phyloP scores from a whole-genome alignment of 2,888 invertebrate genomes.

The Eupithecia pulchellata region DNA sequence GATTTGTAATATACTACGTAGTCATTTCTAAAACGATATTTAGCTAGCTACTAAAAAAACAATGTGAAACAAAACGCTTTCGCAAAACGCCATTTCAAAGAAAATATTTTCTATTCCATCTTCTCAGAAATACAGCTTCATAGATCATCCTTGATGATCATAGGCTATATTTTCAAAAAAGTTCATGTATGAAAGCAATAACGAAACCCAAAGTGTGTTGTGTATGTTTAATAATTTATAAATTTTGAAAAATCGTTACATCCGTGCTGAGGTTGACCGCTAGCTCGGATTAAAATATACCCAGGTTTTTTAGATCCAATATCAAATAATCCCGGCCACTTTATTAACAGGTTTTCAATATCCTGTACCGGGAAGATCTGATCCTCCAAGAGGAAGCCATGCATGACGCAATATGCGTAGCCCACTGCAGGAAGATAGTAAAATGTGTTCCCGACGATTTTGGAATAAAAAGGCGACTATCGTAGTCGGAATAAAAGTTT shows the following conservation, averaged over 20 bases:
- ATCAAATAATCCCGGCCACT: background rate
- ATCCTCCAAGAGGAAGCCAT: background rate
- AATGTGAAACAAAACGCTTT: background rate
- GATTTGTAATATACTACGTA: too few relatives aligned
- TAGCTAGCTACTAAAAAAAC: background rate
- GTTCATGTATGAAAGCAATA: too few relatives aligned
- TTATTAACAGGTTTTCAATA: conserved; percentile 2
- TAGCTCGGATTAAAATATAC: background rate
- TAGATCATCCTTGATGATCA: too few relatives aligned
- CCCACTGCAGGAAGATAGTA: background rate
- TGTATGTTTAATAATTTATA: too few relatives aligned
- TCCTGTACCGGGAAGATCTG: background rate
- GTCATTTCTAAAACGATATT: background rate
- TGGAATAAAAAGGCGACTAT: background rate
- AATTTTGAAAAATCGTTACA: too few relatives aligned
- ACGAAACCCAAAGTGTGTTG: too few relatives aligned
- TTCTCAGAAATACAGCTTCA: background rate
- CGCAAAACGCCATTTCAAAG: background rate
- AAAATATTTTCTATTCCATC: background rate
- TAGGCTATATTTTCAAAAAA: too few relatives aligned
- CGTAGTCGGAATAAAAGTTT: background rate
- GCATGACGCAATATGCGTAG: background rate
- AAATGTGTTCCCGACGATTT: background rate
- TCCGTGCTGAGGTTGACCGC: too few relatives aligned
- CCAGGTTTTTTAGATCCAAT: background rate